Evolutionary conservation across 1,140 invertebrate species (phyloP).

Genomic region (Drosophila bipectinata): DNA sequence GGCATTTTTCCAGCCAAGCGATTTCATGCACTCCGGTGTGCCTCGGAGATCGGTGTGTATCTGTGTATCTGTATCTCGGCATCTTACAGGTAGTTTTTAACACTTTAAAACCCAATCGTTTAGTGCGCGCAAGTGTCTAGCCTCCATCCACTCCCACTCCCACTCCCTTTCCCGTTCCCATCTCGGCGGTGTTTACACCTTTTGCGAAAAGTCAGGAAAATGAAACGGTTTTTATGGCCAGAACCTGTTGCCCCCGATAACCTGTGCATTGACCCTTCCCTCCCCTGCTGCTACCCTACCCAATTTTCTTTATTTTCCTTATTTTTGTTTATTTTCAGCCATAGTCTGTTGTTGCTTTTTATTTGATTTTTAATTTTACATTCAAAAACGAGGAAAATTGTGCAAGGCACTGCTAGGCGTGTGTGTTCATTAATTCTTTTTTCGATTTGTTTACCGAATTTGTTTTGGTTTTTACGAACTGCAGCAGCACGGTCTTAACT

Average conservation of each 20-base stretch:
- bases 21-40: constrained; percentile 61
- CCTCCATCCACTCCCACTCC: constrained; percentile 11
- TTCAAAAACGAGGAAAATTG: constrained; percentile 34
- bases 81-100: constrained; percentile 77
- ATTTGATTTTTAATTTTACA: constrained; percentile 72
- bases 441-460: constrained; percentile 38
- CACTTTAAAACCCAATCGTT: constrained; percentile 58
- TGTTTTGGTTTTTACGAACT: constrained; percentile 37
- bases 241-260: constrained; percentile 31
- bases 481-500: constrained; percentile 39
- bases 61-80: constrained; percentile 19
- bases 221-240: constrained; percentile 47
- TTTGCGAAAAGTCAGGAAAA: constrained; percentile 68
- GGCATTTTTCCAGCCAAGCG: constrained; percentile 67
- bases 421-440: constrained; percentile 14
- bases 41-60: background rate
- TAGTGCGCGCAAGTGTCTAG: constrained; percentile 43
- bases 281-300: background rate
- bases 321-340: constrained; percentile 1
- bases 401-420: constrained; percentile 23
- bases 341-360: constrained; percentile 62
- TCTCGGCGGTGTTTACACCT: constrained; percentile 67
- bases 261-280: constrained; percentile 34
- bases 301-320: constrained; percentile 1
- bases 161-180: background rate